Evolutionary conservation across 2,888 invertebrate species (phyloP), one percentile per base, ranked within the genome.

Genomic region (Parthenolecanium corni): DNA sequence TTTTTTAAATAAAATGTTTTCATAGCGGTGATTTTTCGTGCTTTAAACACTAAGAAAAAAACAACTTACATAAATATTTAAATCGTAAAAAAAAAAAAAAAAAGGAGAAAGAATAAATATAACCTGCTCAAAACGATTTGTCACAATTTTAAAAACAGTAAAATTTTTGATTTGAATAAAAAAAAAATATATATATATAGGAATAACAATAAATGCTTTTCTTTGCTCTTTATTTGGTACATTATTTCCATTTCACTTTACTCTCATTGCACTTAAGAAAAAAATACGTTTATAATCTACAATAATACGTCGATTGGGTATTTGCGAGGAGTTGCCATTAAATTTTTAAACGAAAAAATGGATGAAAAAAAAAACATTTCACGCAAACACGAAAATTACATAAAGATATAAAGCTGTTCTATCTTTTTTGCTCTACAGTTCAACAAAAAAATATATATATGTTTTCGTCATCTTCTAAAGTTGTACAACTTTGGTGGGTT

Each of bases 21-120:
- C 36, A 20, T 53, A 53, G 52, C 52, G 52, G 52, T 53, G 52
- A 53, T 53, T 53, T 52, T 53, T 53, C 52, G 52, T 53, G 52
- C 52, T 53, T 53, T 53, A 16, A 53, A 53, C 52, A 53, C 52
- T 53, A 53, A 53, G 36, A 12, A 53, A 14, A 38, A 38, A 31
- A 52, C 31, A 31, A 31, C 31, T 31, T 31, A 31, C 31, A 31
- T 31, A 31, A 31, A 31, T 9, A 31, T 31, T 4, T 31, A 31
- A 31, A 31, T 4, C 4, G 31, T 4, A 31, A 31, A 31, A 31
- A 31, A 31, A 31, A 31, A 9, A 31, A 9, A 9, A 31, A 31
- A 31, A 31, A 31, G 9, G 9, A 9, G 9, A 31, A 31, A 31
- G 31, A 31, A 31, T 31, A 52, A 31, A 53, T 53, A 53, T 38